Conservation (phyloP, 2,113 vertebrate genomes). For the Lamprotornis superbus region DNA sequence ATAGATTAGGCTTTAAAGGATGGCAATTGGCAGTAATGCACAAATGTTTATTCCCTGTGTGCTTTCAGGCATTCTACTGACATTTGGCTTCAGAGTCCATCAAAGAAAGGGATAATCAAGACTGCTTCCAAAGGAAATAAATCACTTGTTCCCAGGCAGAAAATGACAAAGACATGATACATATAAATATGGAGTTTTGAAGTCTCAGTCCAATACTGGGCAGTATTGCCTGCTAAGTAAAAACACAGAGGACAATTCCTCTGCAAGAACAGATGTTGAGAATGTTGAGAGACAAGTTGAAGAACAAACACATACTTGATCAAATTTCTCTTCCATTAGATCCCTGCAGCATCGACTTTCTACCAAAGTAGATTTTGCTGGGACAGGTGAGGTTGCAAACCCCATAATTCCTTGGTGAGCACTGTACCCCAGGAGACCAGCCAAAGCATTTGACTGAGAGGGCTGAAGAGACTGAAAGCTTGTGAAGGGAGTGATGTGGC, state of each 20-base stretch:
- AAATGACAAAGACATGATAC: background rate
- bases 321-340: conserved; percentile 96
- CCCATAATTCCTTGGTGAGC: conserved; percentile 90
- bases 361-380: conserved; percentile 88
- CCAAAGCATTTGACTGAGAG: conserved; percentile 91
- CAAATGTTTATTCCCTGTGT: background rate
- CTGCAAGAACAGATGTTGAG: background rate
- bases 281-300: background rate
- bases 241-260: background rate
- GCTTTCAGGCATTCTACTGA: background rate
- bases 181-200: background rate
- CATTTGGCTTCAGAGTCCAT: background rate
- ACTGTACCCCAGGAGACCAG: conserved; percentile 92
- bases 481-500: conserved; percentile 95
- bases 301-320: conserved; percentile 78
- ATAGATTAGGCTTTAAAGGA: background rate
- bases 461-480: conserved; percentile 96
- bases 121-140: background rate
- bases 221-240: background rate
- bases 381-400: conserved; percentile 85
- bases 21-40: accelerated
- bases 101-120: background rate
- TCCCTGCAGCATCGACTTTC: conserved; percentile 97
- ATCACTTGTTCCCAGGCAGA: background rate
- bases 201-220: background rate